Evolutionary conservation across 2,113 vertebrate species (phyloP), one percentile per base, ranked within the genome.

Genomic region (Alouatta palliata): DNA sequence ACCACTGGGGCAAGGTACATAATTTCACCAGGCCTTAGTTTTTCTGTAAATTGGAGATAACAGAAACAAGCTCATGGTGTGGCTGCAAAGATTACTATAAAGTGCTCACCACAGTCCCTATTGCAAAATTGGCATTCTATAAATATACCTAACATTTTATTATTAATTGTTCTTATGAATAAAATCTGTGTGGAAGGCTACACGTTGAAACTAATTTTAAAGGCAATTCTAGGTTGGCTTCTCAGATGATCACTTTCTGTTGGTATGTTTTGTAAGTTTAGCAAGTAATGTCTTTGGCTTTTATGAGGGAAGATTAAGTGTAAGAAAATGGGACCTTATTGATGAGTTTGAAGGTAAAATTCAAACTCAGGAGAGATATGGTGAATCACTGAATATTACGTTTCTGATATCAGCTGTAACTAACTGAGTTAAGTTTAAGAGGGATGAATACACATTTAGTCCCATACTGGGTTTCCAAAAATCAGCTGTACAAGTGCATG

Each of bases 141-240:
- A 91, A 88, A 61, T 86, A 85, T 94, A 52, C 5, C 10, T 82
- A 20, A 35, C 87, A 43, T 90, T 76, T 93, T 58, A 49, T 76
- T 83, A 37, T 61, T 76, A 90, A 16, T 84, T 80, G 83, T 8
- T 61, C 49, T 64, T 77, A 35, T 27, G 75, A 91, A 75, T 68
- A 40, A 91, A 92, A 80, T 92, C 30, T 47, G 2, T 61, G 5
- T 66, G 4, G 80, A 68, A 80, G 54, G 25, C 79, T 43, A 1
- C 25, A 70, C 30, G 54, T 77, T 96, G 68, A 96, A 92, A 61
- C 90, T 89, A 76, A 89, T 77, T 94, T 87, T 90, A 87, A 61
- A 64, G 32, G 10, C 32, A 90, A 10, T 7, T 94, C 81, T 93
- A 32, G 47, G 1, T 94, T 66, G 35, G 54, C 77, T 94, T 16